Conservation (phyloP, 2,888 invertebrate genomes). For the Sarcophaga variegata region DNA sequence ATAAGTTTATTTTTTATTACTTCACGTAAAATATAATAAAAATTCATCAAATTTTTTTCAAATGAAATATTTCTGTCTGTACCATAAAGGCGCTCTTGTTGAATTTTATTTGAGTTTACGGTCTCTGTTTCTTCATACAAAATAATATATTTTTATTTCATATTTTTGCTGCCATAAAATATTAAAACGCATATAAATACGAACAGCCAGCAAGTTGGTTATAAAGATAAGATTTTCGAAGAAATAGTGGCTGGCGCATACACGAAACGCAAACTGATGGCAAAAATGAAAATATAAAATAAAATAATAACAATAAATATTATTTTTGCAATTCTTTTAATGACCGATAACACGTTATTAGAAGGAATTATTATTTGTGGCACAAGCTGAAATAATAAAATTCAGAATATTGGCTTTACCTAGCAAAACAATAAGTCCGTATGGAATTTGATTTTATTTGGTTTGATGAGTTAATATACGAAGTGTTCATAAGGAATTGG, state of each 20-base stretch:
- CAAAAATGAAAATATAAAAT: slow-evolving; percentile 9
- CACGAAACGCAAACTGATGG: not conserved
- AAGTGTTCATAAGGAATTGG: not conserved
- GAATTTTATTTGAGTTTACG: not conserved
- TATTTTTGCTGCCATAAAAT: not conserved
- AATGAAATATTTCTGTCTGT: not conserved
- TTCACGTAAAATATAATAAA: not conserved
- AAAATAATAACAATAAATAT: slow-evolving; percentile 24
- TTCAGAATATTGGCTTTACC: not conserved
- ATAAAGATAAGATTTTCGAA: slow-evolving; percentile 37
- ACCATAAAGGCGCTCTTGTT: not conserved
- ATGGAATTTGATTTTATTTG: not conserved
- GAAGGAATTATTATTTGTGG: slow-evolving; percentile 56
- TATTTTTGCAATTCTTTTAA: slow-evolving; percentile 43
- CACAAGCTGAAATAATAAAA: not conserved
- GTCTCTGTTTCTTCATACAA: not conserved
- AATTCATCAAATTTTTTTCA: not conserved
- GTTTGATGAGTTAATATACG: not conserved
- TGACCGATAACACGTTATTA: slow-evolving; percentile 48
- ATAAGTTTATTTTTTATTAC: slow-evolving; percentile 11
- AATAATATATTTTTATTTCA: not conserved
- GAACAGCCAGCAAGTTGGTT: slow-evolving; percentile 24
- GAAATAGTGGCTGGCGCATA: not conserved
- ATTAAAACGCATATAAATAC: not conserved
- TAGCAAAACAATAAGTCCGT: not conserved